These are phyloP conservation scores for Drosophila acutilabella DNA, from an alignment of 2,888 invertebrate genomes.

Conservation along the genomic window DNA sequence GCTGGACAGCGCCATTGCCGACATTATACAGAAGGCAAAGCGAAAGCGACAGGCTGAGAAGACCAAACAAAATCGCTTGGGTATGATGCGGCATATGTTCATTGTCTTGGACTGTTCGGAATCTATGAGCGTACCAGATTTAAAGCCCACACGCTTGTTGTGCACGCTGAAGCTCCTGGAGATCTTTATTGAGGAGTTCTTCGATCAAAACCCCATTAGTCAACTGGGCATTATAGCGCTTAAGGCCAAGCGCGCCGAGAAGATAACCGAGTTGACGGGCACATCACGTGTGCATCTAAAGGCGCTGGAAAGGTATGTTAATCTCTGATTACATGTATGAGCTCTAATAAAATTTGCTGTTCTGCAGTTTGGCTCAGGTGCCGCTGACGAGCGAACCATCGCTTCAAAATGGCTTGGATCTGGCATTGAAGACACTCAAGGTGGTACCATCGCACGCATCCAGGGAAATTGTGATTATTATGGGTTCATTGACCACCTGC, in stretches of 20 bases:
- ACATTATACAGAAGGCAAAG: constrained; percentile 95
- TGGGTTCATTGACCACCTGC: constrained; percentile 97
- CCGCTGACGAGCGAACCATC: constrained; percentile 96
- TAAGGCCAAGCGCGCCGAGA: constrained; percentile 97
- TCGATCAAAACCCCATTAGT: constrained; percentile 99
- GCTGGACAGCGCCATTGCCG: constrained; percentile 95
- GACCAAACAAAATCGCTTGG: constrained; percentile 91
- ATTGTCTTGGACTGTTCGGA: constrained; percentile 97
- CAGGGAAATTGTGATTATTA: constrained; percentile 95
- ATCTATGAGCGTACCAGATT: constrained; percentile 96
- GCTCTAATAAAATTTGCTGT: background rate
- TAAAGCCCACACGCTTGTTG: constrained; percentile 95
- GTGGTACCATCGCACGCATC: constrained; percentile 97
- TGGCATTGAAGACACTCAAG: constrained; percentile 93
- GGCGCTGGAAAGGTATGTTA: constrained; percentile 87
- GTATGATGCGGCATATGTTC: constrained; percentile 99
- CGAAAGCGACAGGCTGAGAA: constrained; percentile 91
- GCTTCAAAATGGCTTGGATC: constrained; percentile 96
- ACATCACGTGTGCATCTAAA: constrained; percentile 92
- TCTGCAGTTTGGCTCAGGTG: constrained; percentile 87
- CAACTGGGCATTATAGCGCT: constrained; percentile 97
- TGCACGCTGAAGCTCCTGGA: constrained; percentile 96
- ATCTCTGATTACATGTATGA: background rate
- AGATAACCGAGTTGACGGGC: constrained; percentile 95
- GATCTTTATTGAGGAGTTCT: constrained; percentile 97